Evolutionary conservation across 2,797 vertebrate species (phyloP), one percentile per base, ranked within the genome.

Genomic region (Sebastiscus albofasciatus): DNA sequence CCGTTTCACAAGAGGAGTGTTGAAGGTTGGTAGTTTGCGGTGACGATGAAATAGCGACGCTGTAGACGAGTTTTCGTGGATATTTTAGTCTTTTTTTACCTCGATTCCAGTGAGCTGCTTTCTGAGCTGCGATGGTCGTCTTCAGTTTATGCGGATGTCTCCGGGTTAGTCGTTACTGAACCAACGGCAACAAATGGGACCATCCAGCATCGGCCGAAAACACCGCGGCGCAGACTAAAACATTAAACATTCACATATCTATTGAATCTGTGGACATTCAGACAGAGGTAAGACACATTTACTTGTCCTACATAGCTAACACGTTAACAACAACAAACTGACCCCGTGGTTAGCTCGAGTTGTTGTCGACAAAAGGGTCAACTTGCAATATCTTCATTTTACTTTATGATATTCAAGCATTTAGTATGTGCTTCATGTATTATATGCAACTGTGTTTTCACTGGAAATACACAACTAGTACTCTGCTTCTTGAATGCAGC

Each of bases 181-280:
- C 81, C 87, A 77, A 93, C 92, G 90, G 91, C 94, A 86, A 93
- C 96, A 95, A 95, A 96, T 96, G 96, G 96, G 95, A 96, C 90
- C 95, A 89, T 94, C 94, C 87, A 96, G 94, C 92, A 93, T 95
- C 83, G 94, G 94, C 75, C 89, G 86, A 93, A 94, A 93, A 85
- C 94, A 95, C 65, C 92, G 86, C 77, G 90, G 92, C 90, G 62
- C 91, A 86, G 92, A 93, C 83, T 90, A 90, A 90, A 85, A 26
- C 24, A 24, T 74, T 89, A 73, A 83, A 79, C 78, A 88, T 91
- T 89, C 59, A 68, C n/a, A 72, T 62, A 71, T 39, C 20, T 36
- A 3, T 81, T 80, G 82, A 87, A 77, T 69, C 88, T 56, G 82
- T 86, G 85, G 92, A 83, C 62, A 81, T 86, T 92, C 76, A 87